Evolutionary conservation across 2,888 invertebrate genomes (phyloP), one percentile per base, ranked within the genome.

Genomic region (Lochmaea capreae): DNA sequence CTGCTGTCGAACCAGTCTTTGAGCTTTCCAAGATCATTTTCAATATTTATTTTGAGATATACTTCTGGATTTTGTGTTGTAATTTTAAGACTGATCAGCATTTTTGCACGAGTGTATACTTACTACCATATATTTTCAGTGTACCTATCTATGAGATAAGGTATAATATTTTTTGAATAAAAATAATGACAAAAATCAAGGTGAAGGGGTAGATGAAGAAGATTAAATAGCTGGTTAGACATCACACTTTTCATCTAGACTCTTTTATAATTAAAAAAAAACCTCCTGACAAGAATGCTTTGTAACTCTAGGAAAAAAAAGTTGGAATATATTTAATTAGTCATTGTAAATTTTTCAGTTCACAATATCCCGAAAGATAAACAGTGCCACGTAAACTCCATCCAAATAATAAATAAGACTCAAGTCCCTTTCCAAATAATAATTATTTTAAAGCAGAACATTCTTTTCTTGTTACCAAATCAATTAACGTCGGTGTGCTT

Each of bases 391-490:
- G 82, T 83, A 81, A 76, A 75, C 77, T 79, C 81, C 83, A 82
- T 84, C 83, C 83, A 84, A 83, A 83, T 84, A 83, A 84, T 82
- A 84, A 84, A 84, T 84, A 83, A 84, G 82, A 76, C 67, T 76
- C 67, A 71, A 76, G 79, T 73, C 76, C 77, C 80, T n/a, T 76
- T 81, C 81, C 83, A 83, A 83, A 83, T 83, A 82, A 83, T 82
- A 84, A 83, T 83, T 80, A 79, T 80, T 78, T 74, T 76, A 70
- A 78, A 78, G 77, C 77, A 76, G 73, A 74, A 81, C 83, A 83
- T 85, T 84, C 84, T 84, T 83, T 85, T 83, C 86, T 83, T 84
- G 86, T 87, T 86, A 84, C 86, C 86, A 83, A 86, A 87, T 87
- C 87, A 87, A 87, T 87, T 87, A 87, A 85, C 85, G 86, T 86